Evolutionary conservation across 2,888 invertebrate species (phyloP), one percentile per base, ranked within the genome.

Genomic region (Eledone cirrhosa): DNA sequence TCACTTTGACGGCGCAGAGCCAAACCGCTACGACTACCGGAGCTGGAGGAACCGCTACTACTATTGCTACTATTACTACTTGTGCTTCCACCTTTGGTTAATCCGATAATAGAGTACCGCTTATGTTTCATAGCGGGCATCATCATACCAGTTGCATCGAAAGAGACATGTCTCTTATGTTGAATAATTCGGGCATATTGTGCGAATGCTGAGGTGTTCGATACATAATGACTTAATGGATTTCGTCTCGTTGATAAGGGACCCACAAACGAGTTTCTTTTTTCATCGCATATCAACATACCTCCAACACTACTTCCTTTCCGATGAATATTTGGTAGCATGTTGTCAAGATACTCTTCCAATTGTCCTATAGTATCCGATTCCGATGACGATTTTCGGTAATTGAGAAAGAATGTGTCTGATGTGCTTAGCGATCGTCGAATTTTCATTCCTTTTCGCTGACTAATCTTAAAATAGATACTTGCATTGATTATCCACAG

Each of bases 371-470:
- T 72, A 67, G 78, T 78, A 31, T 81, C 81, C 16, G 82, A 85
- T 69, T 86, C 85, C 0, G 84, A 83, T 2, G 85, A 86, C 1
- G 83, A 83, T 78, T 85, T 86, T 33, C 87, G 80, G 29, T 81
- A 81, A 16, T 82, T 84, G n/a, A 86, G 80, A 48, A 83, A 81
- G n/a, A 82, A 81, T 11, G 82, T 83, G 74, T 87, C 87, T 2
- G 83, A 83, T 2, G 84, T 82, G 76, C 87, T 87, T 48, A 88
- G 76, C 8, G 88, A 88, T 5, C 88, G 82, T 27, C 88, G 82
- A n/a, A 88, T 83, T 74, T 86, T 86, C 77, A 85, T 86, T 47
- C 83, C 84, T 79, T 88, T 87, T 24, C 88, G 75, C 59, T 83
- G 82, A 7, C 83, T 83, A 75, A 88, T 85, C 80, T 86, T 87